phyloP scores from a whole-genome alignment of 2,797 vertebrate species.

The Clarias pachynema region DNA sequence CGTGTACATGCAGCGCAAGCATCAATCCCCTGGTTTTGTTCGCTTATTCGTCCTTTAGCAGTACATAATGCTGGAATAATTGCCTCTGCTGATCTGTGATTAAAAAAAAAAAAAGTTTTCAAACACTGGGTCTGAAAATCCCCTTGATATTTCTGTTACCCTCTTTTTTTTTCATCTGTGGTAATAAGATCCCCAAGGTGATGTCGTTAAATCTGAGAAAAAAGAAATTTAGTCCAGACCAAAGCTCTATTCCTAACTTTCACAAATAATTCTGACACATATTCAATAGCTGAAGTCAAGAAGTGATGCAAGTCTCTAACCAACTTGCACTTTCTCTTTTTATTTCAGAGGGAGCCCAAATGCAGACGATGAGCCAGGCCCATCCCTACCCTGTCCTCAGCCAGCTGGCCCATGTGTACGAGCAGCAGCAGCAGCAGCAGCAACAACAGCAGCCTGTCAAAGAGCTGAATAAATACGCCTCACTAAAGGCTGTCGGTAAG shows the following conservation, averaged over 20 bases:
- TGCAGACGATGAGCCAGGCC: conserved; percentile 92
- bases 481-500: conserved; percentile 97
- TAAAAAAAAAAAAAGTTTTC: neutral
- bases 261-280: conserved; percentile 26
- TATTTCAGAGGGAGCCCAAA: conserved; percentile 87
- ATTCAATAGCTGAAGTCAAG: neutral
- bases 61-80: neutral
- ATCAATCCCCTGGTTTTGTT: neutral
- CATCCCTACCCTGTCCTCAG: conserved; percentile 90
- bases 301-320: conserved; percentile 34
- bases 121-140: conserved; percentile 2
- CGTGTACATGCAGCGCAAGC: neutral
- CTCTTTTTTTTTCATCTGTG: conserved; percentile 12
- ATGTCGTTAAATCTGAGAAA: neutral
- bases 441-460: conserved; percentile 87
- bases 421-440: conserved; percentile 89
- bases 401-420: conserved; percentile 92
- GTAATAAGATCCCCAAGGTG: conserved; percentile 15
- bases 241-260: neutral
- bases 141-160: neutral
- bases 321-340: conserved; percentile 11
- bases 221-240: conserved; percentile 9
- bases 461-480: conserved; percentile 95
- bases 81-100: conserved; percentile 3
- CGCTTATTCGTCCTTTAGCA: conserved; percentile 3